Evolutionary conservation across 1,140 invertebrate species (phyloP), one percentile per base, ranked within the genome.

Genomic region (Diorhabda carinulata): DNA sequence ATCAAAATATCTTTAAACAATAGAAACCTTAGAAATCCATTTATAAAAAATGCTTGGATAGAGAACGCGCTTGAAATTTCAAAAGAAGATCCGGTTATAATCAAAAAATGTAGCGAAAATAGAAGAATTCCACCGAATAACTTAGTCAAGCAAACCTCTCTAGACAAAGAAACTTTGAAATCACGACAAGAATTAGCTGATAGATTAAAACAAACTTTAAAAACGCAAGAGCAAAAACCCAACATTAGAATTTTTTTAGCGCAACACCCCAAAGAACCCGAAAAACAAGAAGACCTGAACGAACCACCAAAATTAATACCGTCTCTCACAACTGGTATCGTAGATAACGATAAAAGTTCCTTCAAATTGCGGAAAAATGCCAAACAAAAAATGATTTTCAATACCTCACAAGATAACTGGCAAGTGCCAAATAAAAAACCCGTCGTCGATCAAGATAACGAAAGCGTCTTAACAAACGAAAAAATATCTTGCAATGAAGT

Each of bases 181-280:
- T 83, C 84, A 0, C 80, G 84, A 43, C 83, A 86, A 62, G 82
- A 86, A 63, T 70, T 87, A 4, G 83, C 84, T 0, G 83, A 85
- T 64, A 78, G 84, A 62, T 67, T 86, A 44, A 77, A 83, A 58
- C 76, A 83, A 3, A 85, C 84, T 0, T 86, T 84, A 84, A 83
- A 84, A 61, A 81, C 84, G 5, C 73, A 83, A 2, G 82, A 85
- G 40, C 82, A 81, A 8, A 84, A 83, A 71, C 78, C 82, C 0
- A 87, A 86, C 61, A 80, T 87, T 9, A 82, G 86, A 57, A 87
- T 87, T 7, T 86, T 85, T 68, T 71, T 87, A 8, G 82, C 85
- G 0, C 83, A 82, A 41, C 79, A 80, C n/a, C 78, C 78, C 5
- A 66, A 77, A 9, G 81, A 82, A 5, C 9, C 43, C 2, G 43